Base-by-base conservation (phyloP, 2,113 vertebrate species). In the Salvelinus namaycush region DNA sequence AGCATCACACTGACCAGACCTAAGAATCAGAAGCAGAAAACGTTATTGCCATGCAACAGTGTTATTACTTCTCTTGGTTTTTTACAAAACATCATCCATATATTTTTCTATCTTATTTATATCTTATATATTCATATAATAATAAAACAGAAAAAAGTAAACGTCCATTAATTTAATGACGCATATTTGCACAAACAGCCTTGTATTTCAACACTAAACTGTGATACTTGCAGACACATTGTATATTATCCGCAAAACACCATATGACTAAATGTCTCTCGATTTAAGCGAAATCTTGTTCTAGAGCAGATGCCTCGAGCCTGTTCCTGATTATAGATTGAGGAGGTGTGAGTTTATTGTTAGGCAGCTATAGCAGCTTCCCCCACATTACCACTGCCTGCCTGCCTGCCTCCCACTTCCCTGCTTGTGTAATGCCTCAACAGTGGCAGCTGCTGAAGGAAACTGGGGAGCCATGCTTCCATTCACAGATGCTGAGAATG, bases 331-430 rank as follows among this genome's bases (percentile, higher is more conserved):
- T 22, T 62, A 62, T 62, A 62, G n/a, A 62, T 16, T 62, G 59
- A 62, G 59, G 59, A 62, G 59, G 59, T 62, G 59, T 62, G n/a
- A 62, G 59, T 22, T 62, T 62, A 62, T 62, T 62, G 59, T 62
- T 62, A 62, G 59, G n/a, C 59, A 62, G 59, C 59, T 22, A 9
- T 62, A 62, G 51, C 59, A 16, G n/a, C 59, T 22, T 62, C 18
- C 59, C 51, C n/a, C 59, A 24, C 59, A 62, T 62, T 5, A 11
- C 20, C 59, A 62, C 59, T 9, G 59, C 59, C 59, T 57, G 54
- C n/a, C n/a, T n/a, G n/a, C 49, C 57, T 62, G 59, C n/a, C 59
- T 62, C 59, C 59, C 59, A 22, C 59, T 62, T 11, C 54, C 54
- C 54, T 57, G 54, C 54, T 57, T 57, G 54, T 20, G 6, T 57